phyloP scores from a whole-genome alignment of 1,140 invertebrate species.

The Drosophila quadrilineata region DNA sequence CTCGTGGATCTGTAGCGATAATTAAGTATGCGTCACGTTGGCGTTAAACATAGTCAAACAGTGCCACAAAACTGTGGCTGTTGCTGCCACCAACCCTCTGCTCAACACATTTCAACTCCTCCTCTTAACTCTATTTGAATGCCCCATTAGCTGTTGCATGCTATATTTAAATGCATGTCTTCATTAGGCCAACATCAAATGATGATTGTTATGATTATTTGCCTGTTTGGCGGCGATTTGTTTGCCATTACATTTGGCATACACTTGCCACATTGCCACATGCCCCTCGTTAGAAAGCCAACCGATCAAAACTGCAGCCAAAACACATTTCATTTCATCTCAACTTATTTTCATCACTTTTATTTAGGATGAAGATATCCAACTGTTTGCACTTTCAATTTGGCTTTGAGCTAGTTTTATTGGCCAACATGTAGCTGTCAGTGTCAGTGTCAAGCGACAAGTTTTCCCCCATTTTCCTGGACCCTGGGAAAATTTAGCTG shows the following conservation, averaged over 20 bases:
- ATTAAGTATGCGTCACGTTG: slow-evolving; percentile 67
- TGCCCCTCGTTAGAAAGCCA: slow-evolving; percentile 14
- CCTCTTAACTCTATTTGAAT: slow-evolving; percentile 38
- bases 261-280: slow-evolving; percentile 69
- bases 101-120: neutral
- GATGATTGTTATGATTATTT: slow-evolving; percentile 63
- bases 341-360: slow-evolving; percentile 72
- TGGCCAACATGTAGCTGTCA: slow-evolving; percentile 35
- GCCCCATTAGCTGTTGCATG: slow-evolving; percentile 57
- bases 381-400: slow-evolving; percentile 75
- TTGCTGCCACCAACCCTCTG: neutral
- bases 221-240: slow-evolving; percentile 39
- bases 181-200: slow-evolving; percentile 43
- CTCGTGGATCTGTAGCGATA: slow-evolving; percentile 53
- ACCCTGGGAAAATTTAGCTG: slow-evolving; percentile 62
- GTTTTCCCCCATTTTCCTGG: slow-evolving; percentile 36
- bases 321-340: slow-evolving; percentile 10
- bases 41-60: slow-evolving; percentile 12
- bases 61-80: too few species aligned
- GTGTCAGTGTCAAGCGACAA: slow-evolving; percentile 50
- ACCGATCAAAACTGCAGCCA: slow-evolving; percentile 49
- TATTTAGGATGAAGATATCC: slow-evolving; percentile 81
- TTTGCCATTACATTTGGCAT: slow-evolving; percentile 75
- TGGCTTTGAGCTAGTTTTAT: slow-evolving; percentile 26
- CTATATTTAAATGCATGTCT: slow-evolving; percentile 67